Evolutionary conservation across 2,113 vertebrate genomes (phyloP).

Genomic region (Macrotis lagotis): DNA sequence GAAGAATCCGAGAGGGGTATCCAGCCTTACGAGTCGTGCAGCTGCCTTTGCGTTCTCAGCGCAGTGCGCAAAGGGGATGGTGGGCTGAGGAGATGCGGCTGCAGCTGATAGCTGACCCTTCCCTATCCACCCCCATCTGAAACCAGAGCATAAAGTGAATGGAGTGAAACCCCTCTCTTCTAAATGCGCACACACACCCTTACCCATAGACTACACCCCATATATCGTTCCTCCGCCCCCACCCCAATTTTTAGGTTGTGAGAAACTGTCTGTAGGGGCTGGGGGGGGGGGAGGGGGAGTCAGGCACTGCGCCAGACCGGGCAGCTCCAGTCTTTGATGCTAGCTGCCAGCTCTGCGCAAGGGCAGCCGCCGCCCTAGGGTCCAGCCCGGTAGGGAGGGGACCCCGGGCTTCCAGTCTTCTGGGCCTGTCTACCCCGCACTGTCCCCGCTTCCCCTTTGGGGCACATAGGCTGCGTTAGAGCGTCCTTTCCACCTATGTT

Average conservation of each 20-base stretch:
- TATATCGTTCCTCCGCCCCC: slow-evolving; percentile 40
- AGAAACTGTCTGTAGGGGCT: not conserved
- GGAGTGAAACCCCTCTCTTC: not conserved
- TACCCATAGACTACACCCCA: not conserved
- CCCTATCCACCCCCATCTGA: not conserved
- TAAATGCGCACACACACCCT: not conserved
- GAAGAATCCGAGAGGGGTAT: not conserved
- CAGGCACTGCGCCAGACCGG: not conserved
- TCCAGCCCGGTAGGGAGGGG: not conserved
- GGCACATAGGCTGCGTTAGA: not conserved
- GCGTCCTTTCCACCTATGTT: not conserved
- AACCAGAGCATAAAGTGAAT: not conserved
- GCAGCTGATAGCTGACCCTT: not conserved
- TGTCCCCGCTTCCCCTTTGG: slow-evolving; percentile 42
- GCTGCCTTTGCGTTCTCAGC: not conserved
- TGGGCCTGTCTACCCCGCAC: slow-evolving; percentile 4
- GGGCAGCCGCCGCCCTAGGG: not conserved
- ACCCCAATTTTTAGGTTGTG: slow-evolving; percentile 63
- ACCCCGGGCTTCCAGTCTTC: slow-evolving; percentile 39
- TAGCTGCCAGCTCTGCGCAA: not conserved
- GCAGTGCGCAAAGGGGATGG: not conserved
- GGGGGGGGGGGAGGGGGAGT: not conserved
- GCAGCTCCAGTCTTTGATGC: not conserved
- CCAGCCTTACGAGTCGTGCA: not conserved
- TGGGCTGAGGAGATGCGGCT: not conserved